Evolutionary conservation across 1,140 invertebrate species (phyloP).

Genomic region (Zaprionus taronus): DNA sequence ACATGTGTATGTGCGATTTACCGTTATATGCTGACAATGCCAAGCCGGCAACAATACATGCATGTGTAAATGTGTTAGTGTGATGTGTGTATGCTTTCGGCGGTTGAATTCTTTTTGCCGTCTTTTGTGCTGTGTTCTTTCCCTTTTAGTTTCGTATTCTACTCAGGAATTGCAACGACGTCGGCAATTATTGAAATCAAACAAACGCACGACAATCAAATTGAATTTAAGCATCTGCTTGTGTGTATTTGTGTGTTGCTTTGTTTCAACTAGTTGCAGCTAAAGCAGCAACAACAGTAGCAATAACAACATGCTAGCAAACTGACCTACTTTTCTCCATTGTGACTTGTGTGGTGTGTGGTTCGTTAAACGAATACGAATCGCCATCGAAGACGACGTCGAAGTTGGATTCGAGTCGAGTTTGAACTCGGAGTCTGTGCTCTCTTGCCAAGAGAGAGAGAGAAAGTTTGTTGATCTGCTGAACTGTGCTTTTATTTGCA

Average conservation of each 20-base stretch:
- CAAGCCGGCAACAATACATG: constrained; percentile 19
- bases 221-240: constrained; percentile 38
- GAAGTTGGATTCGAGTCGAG: constrained; percentile 7
- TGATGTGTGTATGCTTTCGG: constrained; percentile 8
- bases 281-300: constrained; percentile 2
- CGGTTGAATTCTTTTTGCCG: neutral
- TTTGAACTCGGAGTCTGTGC: constrained; percentile 12
- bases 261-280: constrained; percentile 49
- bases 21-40: constrained; percentile 42
- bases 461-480: neutral
- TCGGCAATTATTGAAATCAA: constrained; percentile 40
- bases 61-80: constrained; percentile 5
- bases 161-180: constrained; percentile 19
- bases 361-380: constrained; percentile 2
- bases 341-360: constrained; percentile 55
- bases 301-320: constrained; percentile 28
- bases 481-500: constrained; percentile 14
- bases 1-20: constrained; percentile 19
- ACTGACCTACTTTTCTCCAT: constrained; percentile 64
- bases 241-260: neutral
- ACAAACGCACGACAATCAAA: constrained; percentile 44
- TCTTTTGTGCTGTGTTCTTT: constrained; percentile 10
- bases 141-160: neutral
- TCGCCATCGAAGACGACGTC: neutral
- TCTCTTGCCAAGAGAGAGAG: neutral